Conservation (phyloP, 2,888 invertebrate species). For the Taphrorychus bicolor region DNA sequence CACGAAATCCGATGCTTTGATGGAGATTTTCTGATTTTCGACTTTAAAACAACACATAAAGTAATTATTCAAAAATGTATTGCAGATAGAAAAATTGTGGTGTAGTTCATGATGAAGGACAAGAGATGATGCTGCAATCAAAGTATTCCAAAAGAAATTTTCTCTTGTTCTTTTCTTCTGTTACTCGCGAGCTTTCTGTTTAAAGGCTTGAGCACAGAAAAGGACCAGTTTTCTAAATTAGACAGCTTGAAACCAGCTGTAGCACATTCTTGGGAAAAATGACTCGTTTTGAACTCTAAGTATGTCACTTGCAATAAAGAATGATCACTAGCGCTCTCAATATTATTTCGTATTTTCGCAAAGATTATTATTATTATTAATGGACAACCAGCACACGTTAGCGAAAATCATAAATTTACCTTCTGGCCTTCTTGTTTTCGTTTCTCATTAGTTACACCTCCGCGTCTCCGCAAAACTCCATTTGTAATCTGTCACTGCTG, state of each 20-base stretch:
- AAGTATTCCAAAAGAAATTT: background rate
- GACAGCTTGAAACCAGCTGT: background rate
- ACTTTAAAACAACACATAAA: too few species aligned
- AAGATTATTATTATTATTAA: too few species aligned
- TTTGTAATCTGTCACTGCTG: background rate
- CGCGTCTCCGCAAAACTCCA: background rate
- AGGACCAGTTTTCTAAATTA: background rate
- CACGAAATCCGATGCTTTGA: too few species aligned
- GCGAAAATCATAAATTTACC: background rate
- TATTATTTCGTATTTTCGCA: background rate
- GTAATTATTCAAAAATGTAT: too few species aligned
- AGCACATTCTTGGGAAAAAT: background rate
- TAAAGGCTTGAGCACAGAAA: background rate
- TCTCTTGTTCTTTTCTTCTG: background rate
- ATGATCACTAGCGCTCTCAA: background rate
- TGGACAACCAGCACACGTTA: background rate
- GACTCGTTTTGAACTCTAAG: background rate
- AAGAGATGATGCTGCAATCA: background rate
- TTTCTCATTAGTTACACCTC: background rate
- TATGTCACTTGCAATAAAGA: background rate
- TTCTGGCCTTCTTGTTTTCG: background rate
- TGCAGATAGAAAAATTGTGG: background rate
- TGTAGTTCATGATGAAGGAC: background rate
- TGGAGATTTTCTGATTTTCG: too few species aligned
- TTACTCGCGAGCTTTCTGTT: too few species aligned